Percentiles rank a stretch among this genome's conserved stretches.
phyloP scores from a whole-genome alignment of 2,113 vertebrate genomes.

The Leiothrix lutea region DNA sequence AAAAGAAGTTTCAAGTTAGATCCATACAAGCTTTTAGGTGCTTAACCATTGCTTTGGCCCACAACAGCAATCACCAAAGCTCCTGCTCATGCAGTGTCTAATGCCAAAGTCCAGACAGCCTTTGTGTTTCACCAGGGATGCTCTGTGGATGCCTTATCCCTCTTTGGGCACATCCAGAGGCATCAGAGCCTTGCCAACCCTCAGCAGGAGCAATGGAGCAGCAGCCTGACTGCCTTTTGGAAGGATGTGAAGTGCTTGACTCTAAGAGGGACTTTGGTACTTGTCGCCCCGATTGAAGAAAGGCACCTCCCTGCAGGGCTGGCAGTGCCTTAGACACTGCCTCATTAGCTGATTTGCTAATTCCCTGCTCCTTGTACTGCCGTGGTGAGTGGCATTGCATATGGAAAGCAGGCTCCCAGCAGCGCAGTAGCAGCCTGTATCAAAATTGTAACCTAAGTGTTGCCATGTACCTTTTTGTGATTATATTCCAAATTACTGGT shows the following conservation, averaged over 20 bases:
- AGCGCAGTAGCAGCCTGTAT: fast-evolving
- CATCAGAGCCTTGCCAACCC: not conserved
- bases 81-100: not conserved
- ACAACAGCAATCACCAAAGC: not conserved
- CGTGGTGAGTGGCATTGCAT: fast-evolving
- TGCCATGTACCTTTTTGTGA: not conserved
- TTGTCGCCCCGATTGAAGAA: not conserved
- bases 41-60: not conserved
- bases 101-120: fast-evolving
- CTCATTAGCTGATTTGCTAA: not conserved
- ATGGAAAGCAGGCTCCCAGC: not conserved
- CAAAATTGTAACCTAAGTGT: not conserved
- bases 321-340: not conserved
- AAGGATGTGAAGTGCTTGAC: not conserved
- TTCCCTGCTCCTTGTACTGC: not conserved
- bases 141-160: not conserved
- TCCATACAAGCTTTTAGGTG: not conserved
- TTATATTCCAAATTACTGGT: not conserved
- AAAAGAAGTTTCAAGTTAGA: not conserved
- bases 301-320: not conserved
- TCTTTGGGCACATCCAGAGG: not conserved
- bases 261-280: not conserved
- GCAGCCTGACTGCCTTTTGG: too few relatives aligned
- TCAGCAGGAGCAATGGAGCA: not conserved
- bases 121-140: not conserved